These are phyloP conservation scores for Periphyllus acericola DNA, from an alignment of 2,888 invertebrate genomes.

Conservation along the genomic window DNA sequence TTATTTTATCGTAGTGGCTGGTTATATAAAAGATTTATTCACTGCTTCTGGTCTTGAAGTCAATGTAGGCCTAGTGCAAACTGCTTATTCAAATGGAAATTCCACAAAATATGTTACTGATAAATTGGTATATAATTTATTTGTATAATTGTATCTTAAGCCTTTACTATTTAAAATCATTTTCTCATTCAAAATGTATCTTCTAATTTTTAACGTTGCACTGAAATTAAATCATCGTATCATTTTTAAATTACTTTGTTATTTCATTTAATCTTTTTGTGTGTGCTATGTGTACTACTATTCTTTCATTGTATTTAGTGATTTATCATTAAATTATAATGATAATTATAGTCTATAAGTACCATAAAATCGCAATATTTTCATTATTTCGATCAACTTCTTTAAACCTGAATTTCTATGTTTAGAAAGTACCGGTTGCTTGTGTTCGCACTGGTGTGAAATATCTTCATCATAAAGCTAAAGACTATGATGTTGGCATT, in stretches of 20 bases:
- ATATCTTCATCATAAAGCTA: conserved; percentile 91
- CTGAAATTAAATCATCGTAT: background rate
- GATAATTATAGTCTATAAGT: no score
- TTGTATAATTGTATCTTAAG: background rate
- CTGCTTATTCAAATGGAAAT: conserved; percentile 98
- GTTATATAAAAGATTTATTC: conserved; percentile 69
- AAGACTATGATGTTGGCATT: conserved; percentile 91
- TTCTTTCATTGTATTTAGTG: no score
- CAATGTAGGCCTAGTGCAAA: conserved; percentile 92
- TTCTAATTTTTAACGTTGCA: background rate
- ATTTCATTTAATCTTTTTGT: no score
- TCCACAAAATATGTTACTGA: conserved; percentile 90
- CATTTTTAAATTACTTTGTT: background rate
- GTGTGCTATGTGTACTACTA: no score
- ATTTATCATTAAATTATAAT: no score
- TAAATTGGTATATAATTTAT: conserved; percentile 71
- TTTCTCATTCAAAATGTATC: background rate
- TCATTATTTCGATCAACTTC: background rate
- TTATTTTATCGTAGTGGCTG: conserved; percentile 72
- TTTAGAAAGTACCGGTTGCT: conserved; percentile 86
- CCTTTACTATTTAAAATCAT: background rate
- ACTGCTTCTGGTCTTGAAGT: conserved; percentile 71
- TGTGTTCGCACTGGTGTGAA: conserved; percentile 97
- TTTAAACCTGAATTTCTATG: background rate
- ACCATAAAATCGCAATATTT: no score